A percentile compares a stretch with the other conserved stretches of the same genome.
phyloP scores from a whole-genome alignment of 2,113 vertebrate species.

The Piaya cayana region DNA sequence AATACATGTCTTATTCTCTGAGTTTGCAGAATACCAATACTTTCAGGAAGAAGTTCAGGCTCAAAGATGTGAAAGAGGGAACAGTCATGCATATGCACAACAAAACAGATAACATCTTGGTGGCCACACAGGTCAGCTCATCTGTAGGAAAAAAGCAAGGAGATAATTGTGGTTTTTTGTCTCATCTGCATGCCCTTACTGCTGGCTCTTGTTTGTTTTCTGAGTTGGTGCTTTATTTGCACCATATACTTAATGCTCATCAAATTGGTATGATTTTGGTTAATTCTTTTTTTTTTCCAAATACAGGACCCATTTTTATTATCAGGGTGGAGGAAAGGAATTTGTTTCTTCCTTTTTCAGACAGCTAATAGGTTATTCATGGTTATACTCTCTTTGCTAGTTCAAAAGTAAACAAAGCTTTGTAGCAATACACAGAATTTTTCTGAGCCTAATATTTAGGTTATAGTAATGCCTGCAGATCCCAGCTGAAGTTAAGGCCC shows the following conservation, averaged over 20 bases:
- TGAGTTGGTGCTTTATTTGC: not conserved
- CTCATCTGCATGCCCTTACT: not conserved
- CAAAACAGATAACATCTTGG: not conserved
- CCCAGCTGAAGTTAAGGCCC: not conserved
- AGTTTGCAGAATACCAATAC: not conserved
- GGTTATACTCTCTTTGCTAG: not conserved
- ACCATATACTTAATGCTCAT: not conserved
- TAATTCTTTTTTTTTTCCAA: not conserved
- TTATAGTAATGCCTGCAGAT: not conserved
- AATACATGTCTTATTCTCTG: not conserved
- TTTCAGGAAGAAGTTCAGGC: not conserved
- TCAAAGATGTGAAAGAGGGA: not conserved
- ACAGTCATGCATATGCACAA: not conserved
- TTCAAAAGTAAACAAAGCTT: conserved; percentile 7
- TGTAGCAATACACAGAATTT: not conserved
- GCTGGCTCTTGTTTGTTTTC: not conserved
- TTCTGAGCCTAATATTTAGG: not conserved
- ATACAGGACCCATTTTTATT: not conserved
- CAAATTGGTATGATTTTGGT: not conserved
- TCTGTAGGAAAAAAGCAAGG: not conserved
- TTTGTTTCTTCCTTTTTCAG: not conserved
- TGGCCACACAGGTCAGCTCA: not conserved
- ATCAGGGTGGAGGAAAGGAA: not conserved
- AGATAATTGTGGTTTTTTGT: not conserved
- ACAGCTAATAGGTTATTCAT: not conserved